phyloP scores from a whole-genome alignment of 2,113 vertebrate genomes.

The human region DNA sequence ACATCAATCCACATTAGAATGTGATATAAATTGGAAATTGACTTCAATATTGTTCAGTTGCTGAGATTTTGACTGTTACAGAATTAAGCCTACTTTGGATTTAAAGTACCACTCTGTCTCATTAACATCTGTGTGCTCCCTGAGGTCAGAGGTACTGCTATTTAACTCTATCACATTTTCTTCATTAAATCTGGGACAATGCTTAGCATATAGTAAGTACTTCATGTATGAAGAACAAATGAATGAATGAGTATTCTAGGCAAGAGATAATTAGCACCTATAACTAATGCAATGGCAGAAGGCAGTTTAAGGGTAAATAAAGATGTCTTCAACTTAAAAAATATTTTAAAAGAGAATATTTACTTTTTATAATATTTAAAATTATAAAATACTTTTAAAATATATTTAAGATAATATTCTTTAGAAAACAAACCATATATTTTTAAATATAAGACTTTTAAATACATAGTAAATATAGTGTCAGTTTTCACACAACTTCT shows the following conservation, averaged over 20 bases:
- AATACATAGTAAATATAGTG: not conserved
- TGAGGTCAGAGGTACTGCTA: not conserved
- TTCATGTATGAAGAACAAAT: not conserved
- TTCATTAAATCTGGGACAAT: not conserved
- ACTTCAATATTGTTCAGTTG: not conserved
- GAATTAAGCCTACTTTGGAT: not conserved
- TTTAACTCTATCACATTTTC: not conserved
- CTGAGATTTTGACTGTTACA: not conserved
- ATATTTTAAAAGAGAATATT: not conserved
- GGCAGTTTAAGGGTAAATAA: not conserved
- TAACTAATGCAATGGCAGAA: not conserved
- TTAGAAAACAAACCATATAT: not conserved
- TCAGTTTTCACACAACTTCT: not conserved
- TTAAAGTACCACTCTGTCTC: not conserved
- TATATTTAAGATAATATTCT: not conserved
- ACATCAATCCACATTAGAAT: not conserved
- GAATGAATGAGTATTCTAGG: not conserved
- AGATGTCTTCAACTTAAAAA: not conserved
- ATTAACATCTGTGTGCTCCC: not conserved
- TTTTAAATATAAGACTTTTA: conserved; percentile 3
- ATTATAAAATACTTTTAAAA: not conserved
- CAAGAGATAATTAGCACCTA: not conserved
- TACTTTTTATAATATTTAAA: not conserved
- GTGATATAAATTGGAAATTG: not conserved
- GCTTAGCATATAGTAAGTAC: not conserved